Base-by-base conservation (phyloP, 1,140 invertebrate genomes). In the Schmidtea mediterranea region DNA sequence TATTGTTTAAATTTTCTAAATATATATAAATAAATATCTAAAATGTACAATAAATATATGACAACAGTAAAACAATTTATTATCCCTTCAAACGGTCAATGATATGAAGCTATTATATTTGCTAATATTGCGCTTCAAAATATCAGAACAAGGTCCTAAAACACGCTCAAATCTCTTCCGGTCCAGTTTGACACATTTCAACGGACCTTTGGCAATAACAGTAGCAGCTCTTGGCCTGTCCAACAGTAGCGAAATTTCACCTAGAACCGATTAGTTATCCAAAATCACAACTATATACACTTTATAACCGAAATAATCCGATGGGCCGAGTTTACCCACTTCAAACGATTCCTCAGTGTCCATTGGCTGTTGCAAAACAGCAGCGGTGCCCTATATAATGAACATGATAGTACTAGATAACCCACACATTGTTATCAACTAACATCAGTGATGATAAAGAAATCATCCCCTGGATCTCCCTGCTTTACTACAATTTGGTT, bases 391-490 rank as follows among this genome's bases (percentile, higher is more conserved):
- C 69, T 68, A 32, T 3, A 12, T 12, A n/a, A 12, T 12, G 36
- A 37, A 37, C 36, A 37, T 37, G n/a, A n/a, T n/a, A n/a, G n/a
- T n/a, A n/a, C n/a, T n/a, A n/a, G n/a, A n/a, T n/a, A n/a, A n/a
- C n/a, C n/a, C n/a, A n/a, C n/a, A n/a, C n/a, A n/a, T n/a, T n/a
- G n/a, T n/a, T n/a, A n/a, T n/a, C n/a, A 32, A 32, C 3, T 32
- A 6, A 68, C 67, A 59, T 98, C 90, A 36, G 90, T 79, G 56
- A 98, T 98, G 50, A 98, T 97, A 63, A 90, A 98, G 69, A 98
- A 98, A 65, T 98, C 90, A 64, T 98, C 87, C 16, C 92, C 92
- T 12, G 83, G 81, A 59, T 90, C 82, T 22, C 90, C 90, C 66
- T 98, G 92, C 55, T 80, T 73, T 1, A 97, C 89, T 63, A 98